phyloP scores from a whole-genome alignment of 2,888 invertebrate species.

The Deilephila elpenor region DNA sequence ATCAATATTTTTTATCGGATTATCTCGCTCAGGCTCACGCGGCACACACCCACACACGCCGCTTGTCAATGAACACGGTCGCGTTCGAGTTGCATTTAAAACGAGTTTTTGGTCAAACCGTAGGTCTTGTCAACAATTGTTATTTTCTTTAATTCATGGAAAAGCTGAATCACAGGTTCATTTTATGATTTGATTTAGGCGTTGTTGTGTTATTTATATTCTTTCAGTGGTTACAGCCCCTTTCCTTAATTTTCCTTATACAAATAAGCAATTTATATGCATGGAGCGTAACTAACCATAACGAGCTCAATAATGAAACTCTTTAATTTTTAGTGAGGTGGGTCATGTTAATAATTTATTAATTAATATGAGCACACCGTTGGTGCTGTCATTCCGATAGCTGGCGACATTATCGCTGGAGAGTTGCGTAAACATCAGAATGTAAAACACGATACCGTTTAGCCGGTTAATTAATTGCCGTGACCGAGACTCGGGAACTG shows the following conservation, averaged over 20 bases:
- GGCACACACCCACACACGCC: background rate
- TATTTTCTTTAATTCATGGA: background rate
- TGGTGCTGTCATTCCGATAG: conserved; percentile 70
- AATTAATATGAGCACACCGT: conserved; percentile 76
- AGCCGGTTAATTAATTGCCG: conserved; percentile 82
- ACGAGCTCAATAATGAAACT: conserved; percentile 75
- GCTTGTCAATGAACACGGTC: background rate
- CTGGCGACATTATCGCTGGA: conserved; percentile 78
- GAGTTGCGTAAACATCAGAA: conserved; percentile 81
- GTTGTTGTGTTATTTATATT: conserved; percentile 12
- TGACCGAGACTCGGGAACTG: conserved; percentile 67
- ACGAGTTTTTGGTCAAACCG: background rate
- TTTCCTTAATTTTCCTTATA: conserved; percentile 62
- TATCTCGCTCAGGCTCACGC: background rate
- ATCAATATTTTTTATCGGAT: conserved; percentile 18
- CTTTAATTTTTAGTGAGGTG: conserved; percentile 79
- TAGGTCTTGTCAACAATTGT: background rate
- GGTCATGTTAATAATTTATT: conserved; percentile 77
- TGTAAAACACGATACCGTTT: conserved; percentile 83
- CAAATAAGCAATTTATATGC: conserved; percentile 79
- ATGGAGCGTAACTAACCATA: conserved; percentile 66
- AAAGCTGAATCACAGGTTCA: background rate
- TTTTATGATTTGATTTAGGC: conserved; percentile 5
- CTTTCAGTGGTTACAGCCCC: conserved; percentile 25
- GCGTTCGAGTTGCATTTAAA: background rate